Evolutionary conservation across 2,113 vertebrate species (phyloP).

Genomic region (Entomyzon cyanotis): DNA sequence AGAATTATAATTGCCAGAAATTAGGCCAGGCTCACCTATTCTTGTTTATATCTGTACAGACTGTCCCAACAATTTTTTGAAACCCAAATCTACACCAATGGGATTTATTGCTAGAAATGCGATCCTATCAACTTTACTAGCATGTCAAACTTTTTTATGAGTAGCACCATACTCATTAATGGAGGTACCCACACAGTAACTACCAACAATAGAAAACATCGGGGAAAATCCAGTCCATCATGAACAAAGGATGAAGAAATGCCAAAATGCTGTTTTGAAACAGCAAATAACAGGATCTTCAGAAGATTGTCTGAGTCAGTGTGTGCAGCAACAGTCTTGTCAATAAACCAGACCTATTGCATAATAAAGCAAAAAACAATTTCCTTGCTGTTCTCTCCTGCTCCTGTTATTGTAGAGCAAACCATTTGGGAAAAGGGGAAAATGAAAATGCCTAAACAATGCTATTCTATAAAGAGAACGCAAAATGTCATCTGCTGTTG

Average conservation of each 20-base stretch:
- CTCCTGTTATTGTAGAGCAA: conserved; percentile 19
- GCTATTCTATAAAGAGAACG: conserved; percentile 20
- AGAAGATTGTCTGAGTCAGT: conserved; percentile 42
- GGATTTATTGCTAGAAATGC: not conserved
- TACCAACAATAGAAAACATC: not conserved
- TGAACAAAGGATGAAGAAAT: conserved; percentile 45
- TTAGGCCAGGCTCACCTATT: not conserved
- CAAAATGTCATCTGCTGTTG: not conserved
- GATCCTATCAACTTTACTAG: not conserved
- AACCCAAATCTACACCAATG: not conserved
- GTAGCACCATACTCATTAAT: not conserved
- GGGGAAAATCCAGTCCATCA: not conserved
- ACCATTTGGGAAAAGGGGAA: not conserved
- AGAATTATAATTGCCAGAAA: not conserved
- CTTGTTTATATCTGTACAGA: not conserved
- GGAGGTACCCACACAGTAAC: not conserved
- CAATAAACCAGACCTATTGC: conserved; percentile 64
- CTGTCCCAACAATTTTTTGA: not conserved
- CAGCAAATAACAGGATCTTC: conserved; percentile 14
- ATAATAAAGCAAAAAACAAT: conserved; percentile 9
- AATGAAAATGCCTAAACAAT: conserved; percentile 33
- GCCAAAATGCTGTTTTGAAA: conserved; percentile 40
- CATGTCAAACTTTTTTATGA: not conserved
- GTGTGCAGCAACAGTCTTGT: conserved; percentile 4
- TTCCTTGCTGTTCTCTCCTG: conserved; percentile 52